A percentile compares a stretch with the other conserved stretches of the same genome.
These are phyloP conservation scores for Dolichopus griseipennis DNA, from an alignment of 2,888 invertebrate genomes.

Conservation along the genomic window DNA sequence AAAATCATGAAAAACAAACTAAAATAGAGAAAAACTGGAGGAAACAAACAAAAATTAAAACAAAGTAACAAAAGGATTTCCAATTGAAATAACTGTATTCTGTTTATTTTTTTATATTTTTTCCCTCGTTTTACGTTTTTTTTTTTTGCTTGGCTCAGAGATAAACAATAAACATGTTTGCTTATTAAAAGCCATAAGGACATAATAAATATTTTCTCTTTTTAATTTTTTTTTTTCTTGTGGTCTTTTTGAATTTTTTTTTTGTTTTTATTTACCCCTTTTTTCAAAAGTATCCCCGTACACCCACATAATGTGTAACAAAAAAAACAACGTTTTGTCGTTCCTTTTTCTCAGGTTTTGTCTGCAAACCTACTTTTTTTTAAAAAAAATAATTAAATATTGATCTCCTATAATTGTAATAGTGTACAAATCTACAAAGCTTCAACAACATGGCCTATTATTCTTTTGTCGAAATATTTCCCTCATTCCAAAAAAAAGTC, in stretches of 20 bases:
- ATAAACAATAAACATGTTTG: conserved; percentile 3
- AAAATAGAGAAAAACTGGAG: background rate
- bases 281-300: too few relatives aligned
- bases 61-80: background rate
- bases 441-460: too few relatives aligned
- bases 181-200: conserved; percentile 6
- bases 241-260: background rate
- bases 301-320: too few relatives aligned
- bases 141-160: background rate
- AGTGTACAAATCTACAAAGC: too few relatives aligned
- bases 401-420: too few relatives aligned
- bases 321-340: too few relatives aligned
- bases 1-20: too few relatives aligned
- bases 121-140: background rate
- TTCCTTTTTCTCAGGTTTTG: too few relatives aligned
- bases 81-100: background rate
- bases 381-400: too few relatives aligned
- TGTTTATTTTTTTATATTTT: background rate
- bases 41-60: background rate
- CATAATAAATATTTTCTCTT: background rate
- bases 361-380: too few relatives aligned
- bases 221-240: background rate
- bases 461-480: too few relatives aligned
- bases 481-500: too few relatives aligned
- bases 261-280: background rate